Base-by-base conservation (phyloP, 2,113 vertebrate genomes). In the Callipepla californica region DNA sequence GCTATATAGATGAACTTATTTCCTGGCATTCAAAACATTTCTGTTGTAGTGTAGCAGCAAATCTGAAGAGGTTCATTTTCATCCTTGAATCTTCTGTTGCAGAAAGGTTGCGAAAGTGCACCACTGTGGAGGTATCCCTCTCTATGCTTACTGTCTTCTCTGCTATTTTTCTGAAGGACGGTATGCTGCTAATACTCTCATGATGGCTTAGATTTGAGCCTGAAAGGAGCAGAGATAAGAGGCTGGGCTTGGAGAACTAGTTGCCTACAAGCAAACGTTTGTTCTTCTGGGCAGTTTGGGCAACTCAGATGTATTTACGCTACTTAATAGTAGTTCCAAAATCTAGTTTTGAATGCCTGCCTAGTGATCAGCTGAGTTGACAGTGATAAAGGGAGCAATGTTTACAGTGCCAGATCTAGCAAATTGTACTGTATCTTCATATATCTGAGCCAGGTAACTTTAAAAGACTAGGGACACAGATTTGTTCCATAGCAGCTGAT, bases 351-450 rank as follows among this genome's bases (percentile, higher is more conserved):
- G 55, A 70, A 69, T 82, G 70, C 18, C 13, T 80, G 75, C 16
- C 8, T 59, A 44, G 32, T 55, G 63, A 72, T 85, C 59, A 87
- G 62, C 50, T 94, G 78, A 85, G 34, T 84, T 93, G 63, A 73
- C 50, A 70, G 59, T 80, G 34, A 55, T 87, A 79, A 74, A 25
- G 32, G 17, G 89, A 74, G 85, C 79, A 47, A 70, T 34, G 47
- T 89, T 85, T 76, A 66, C 74, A 62, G 77, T 86, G 74, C 78
- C 78, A 95, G 91, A 93, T 28, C 25, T 73, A 85, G 59, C 40
- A 85, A 77, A 72, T 9, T 68, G 51, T 89, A 75, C 82, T 93
- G 59, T 89, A 93, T 40, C 50, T 89, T 89, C 6, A 0, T 80
- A 40, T 74, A 85, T 89, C 75, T 75, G 72, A 94, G 75, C 81